Percentiles rank a stretch among this genome's conserved stretches.
Evolutionary conservation across 2,888 invertebrate species (phyloP).

Genomic region (Cheilosia urbana): DNA sequence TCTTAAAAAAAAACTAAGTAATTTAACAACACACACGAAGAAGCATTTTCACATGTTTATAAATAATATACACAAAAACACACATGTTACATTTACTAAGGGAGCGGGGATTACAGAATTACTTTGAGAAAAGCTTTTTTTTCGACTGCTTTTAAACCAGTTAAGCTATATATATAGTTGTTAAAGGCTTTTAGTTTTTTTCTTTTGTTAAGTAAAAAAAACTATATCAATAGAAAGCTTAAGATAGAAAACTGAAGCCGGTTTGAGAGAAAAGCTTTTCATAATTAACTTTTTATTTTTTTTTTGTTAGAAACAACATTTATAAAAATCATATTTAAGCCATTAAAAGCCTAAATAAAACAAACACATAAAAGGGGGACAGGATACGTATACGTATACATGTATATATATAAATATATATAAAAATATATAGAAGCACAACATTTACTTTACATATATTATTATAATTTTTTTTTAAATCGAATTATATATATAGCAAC

Average conservation of each 20-base stretch:
- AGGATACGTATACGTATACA: slow-evolving; percentile 61
- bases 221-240: slow-evolving; percentile 31
- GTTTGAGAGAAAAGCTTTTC: slow-evolving; percentile 68
- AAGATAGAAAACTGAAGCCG: slow-evolving; percentile 58
- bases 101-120: neutral
- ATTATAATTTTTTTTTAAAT: slow-evolving; percentile 9
- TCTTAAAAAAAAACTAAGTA: slow-evolving; percentile 34
- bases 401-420: slow-evolving; percentile 76
- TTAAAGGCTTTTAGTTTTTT: slow-evolving; percentile 29
- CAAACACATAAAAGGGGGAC: slow-evolving; percentile 62
- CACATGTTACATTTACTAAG: slow-evolving; percentile 65
- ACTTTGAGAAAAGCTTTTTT: slow-evolving; percentile 61
- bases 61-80: slow-evolving; percentile 57
- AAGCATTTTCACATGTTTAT: slow-evolving; percentile 53
- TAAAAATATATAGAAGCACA: slow-evolving; percentile 76
- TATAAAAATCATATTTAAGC: slow-evolving; percentile 60
- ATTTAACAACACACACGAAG: slow-evolving; percentile 61
- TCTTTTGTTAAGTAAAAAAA: neutral
- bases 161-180: slow-evolving; percentile 15
- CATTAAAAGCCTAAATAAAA: slow-evolving; percentile 66
- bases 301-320: slow-evolving; percentile 40
- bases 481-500: slow-evolving; percentile 54
- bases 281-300: slow-evolving; percentile 6
- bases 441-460: slow-evolving; percentile 68
- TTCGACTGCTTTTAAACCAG: slow-evolving; percentile 5